Evolutionary conservation across 2,888 invertebrate species (phyloP).

Genomic region (Trissoscelio sp.): DNA sequence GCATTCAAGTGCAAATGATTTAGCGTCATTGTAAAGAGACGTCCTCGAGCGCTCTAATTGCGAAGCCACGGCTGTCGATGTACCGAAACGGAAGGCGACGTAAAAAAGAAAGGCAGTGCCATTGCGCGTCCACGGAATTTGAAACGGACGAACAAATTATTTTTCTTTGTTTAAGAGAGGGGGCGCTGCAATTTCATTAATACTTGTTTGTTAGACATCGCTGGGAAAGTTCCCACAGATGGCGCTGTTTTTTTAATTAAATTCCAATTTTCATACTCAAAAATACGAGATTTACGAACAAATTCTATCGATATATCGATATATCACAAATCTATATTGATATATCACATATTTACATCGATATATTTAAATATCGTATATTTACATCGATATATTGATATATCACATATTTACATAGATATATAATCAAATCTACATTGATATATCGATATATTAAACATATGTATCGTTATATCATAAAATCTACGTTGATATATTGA

Average conservation of each 20-base stretch:
- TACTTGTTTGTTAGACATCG: conserved; percentile 38
- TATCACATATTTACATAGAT: not conserved
- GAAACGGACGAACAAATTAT: conserved; percentile 49
- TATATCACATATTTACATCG: too few relatives aligned
- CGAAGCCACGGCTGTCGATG: conserved; percentile 66
- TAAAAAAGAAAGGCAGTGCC: conserved; percentile 50
- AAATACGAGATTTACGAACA: too few relatives aligned
- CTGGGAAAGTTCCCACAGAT: conserved; percentile 51
- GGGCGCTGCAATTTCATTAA: conserved; percentile 47
- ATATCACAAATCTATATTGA: not conserved
- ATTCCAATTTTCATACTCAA: too few relatives aligned
- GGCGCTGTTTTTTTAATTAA: not conserved
- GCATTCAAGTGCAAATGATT: conserved; percentile 80
- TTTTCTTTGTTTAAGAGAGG: conserved; percentile 26
- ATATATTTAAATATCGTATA: not conserved
- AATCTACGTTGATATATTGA: too few relatives aligned
- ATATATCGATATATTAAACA: too few relatives aligned
- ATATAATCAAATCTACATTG: too few relatives aligned
- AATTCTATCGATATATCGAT: not conserved
- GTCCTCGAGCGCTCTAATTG: conserved; percentile 69
- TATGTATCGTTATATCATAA: too few relatives aligned
- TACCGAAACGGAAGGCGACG: conserved; percentile 64
- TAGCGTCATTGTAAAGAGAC: conserved; percentile 64
- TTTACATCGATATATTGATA: not conserved
- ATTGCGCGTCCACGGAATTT: conserved; percentile 49